These are phyloP conservation scores for Neodiprion lecontei DNA, from an alignment of 1,140 invertebrate genomes.

Conservation along the genomic window DNA sequence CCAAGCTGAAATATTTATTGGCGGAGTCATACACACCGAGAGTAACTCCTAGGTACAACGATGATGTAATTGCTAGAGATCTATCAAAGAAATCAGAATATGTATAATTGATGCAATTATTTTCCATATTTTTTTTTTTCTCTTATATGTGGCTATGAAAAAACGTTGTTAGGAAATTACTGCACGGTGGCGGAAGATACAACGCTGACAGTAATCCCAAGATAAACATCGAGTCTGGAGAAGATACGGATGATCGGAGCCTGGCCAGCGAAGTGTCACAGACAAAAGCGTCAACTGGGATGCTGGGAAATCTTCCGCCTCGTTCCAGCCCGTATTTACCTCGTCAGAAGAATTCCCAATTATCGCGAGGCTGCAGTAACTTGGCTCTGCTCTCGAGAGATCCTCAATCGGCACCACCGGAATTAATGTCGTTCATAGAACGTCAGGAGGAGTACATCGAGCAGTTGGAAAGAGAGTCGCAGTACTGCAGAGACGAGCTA, in stretches of 20 bases:
- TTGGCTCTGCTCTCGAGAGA: slow-evolving; percentile 26
- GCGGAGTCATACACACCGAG: slow-evolving; percentile 75
- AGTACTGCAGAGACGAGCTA: slow-evolving; percentile 79
- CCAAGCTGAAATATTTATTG: slow-evolving; percentile 76
- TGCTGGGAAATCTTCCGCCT: slow-evolving; percentile 31
- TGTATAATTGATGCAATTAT: background rate
- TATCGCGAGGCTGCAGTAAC: slow-evolving; percentile 25
- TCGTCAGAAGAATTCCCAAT: slow-evolving; percentile 24
- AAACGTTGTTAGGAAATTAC: background rate
- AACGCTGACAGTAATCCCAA: slow-evolving; percentile 34
- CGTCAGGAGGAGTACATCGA: slow-evolving; percentile 86
- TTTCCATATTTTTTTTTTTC: background rate
- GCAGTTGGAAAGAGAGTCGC: slow-evolving; percentile 81
- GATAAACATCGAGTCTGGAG: slow-evolving; percentile 41
- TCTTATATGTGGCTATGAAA: background rate
- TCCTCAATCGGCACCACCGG: slow-evolving; percentile 49
- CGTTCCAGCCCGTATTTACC: slow-evolving; percentile 16
- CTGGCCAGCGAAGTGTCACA: slow-evolving; percentile 40
- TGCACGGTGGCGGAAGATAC: slow-evolving; percentile 25
- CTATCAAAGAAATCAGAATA: background rate
- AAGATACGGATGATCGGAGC: slow-evolving; percentile 49
- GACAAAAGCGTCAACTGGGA: slow-evolving; percentile 23
- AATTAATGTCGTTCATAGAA: slow-evolving; percentile 77
- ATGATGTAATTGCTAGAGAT: background rate
- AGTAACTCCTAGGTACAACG: slow-evolving; percentile 44